Evolutionary conservation across 2,888 invertebrate genomes (phyloP).

Genomic region (Hypselothyrea guttata): DNA sequence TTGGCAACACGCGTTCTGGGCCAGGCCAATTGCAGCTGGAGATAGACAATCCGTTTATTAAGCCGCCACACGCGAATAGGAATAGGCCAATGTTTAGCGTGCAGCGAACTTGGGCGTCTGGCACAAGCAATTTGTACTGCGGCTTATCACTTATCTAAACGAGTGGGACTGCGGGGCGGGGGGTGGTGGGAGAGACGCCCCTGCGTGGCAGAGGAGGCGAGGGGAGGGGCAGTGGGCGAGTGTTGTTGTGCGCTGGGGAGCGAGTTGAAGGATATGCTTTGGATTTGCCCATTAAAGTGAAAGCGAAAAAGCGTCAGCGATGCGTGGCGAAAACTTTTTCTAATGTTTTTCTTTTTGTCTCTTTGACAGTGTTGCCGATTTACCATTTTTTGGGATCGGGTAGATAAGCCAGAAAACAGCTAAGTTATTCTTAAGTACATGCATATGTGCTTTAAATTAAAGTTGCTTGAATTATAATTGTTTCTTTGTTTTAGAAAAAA

Average conservation of each 20-base stretch:
- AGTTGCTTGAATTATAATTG: too few species aligned
- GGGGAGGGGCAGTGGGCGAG: background rate
- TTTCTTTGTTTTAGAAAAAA: too few species aligned
- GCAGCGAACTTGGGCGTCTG: constrained; percentile 26
- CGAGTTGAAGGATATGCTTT: constrained; percentile 37
- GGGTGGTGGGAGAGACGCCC: too few species aligned
- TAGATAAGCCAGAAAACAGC: too few species aligned
- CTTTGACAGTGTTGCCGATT: too few species aligned
- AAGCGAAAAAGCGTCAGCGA: constrained; percentile 53
- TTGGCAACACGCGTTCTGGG: constrained; percentile 4
- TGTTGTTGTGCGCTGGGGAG: background rate
- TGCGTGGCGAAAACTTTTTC: constrained; percentile 59
- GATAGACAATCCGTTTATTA: constrained; percentile 47
- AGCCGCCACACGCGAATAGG: constrained; percentile 22
- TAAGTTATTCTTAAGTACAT: too few species aligned
- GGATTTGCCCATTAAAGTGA: constrained; percentile 59
- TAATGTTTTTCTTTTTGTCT: background rate
- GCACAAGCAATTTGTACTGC: constrained; percentile 57
- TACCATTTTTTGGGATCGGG: too few species aligned
- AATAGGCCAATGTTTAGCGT: constrained; percentile 38
- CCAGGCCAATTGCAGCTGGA: constrained; percentile 2
- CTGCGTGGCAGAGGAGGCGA: background rate
- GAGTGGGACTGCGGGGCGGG: background rate
- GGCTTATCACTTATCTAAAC: constrained; percentile 71
- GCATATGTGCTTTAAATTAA: too few species aligned